These are phyloP conservation scores for Phalloptychus januarius DNA, from an alignment of 2,797 vertebrate species.

Conservation along the genomic window DNA sequence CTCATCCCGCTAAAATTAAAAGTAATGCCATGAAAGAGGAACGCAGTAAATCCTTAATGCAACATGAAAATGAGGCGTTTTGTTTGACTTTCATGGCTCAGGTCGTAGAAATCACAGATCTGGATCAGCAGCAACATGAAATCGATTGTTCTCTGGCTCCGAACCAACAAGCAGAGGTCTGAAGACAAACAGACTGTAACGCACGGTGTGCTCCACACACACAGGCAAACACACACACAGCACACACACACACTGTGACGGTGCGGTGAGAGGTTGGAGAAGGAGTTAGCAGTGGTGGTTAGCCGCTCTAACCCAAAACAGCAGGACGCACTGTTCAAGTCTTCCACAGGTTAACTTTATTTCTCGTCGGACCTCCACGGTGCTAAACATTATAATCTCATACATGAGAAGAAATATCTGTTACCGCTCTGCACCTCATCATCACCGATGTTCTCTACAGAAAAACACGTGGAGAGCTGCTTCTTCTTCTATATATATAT, in stretches of 20 bases:
- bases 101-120: slow-evolving; percentile 15
- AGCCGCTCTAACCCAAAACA: too few species aligned
- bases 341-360: too few species aligned
- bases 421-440: too few species aligned
- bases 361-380: too few species aligned
- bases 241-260: slow-evolving; percentile 13
- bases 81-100: slow-evolving; percentile 4
- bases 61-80: not conserved
- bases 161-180: not conserved
- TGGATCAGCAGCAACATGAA: slow-evolving; percentile 9
- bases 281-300: too few species aligned
- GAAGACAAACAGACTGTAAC: slow-evolving; percentile 15
- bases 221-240: slow-evolving; percentile 15
- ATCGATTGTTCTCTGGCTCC: slow-evolving; percentile 15
- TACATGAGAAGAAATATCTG: too few species aligned
- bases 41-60: not conserved
- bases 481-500: too few species aligned
- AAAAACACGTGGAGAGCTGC: too few species aligned
- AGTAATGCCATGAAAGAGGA: not conserved
- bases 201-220: not conserved
- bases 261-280: too few species aligned
- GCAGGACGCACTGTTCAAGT: too few species aligned
- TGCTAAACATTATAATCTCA: too few species aligned
- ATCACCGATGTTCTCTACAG: too few species aligned
- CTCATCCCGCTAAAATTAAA: not conserved